Evolutionary conservation across 2,888 invertebrate species (phyloP).

Genomic region (Oscheius sp.): DNA sequence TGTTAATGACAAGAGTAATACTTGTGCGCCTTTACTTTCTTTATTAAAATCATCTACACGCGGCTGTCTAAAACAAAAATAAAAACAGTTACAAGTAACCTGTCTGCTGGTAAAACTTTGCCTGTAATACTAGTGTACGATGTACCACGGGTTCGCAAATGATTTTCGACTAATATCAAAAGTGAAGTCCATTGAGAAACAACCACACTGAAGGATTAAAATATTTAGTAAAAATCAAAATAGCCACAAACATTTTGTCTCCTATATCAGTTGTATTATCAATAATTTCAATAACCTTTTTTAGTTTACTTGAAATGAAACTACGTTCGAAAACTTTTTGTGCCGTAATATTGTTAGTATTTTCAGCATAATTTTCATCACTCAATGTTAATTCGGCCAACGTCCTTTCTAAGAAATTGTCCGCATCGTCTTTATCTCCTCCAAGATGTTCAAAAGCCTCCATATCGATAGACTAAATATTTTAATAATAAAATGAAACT

Average conservation of each 20-base stretch:
- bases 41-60: conserved; percentile 80
- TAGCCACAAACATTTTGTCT: conserved; percentile 43
- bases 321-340: conserved; percentile 48
- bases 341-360: conserved; percentile 1
- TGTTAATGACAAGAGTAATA: conserved; percentile 84
- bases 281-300: conserved; percentile 39
- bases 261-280: conserved; percentile 36
- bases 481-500: not conserved
- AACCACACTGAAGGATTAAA: conserved; percentile 74
- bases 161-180: conserved; percentile 79
- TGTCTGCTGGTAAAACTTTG: conserved; percentile 74
- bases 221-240: not conserved
- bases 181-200: conserved; percentile 93
- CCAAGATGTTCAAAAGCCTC: conserved; percentile 60
- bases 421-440: conserved; percentile 33
- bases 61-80: conserved; percentile 48
- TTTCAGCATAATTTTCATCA: conserved; percentile 25
- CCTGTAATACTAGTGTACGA: conserved; percentile 81
- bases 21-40: conserved; percentile 74
- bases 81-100: conserved; percentile 8
- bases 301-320: conserved; percentile 33
- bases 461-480: conserved; percentile 54
- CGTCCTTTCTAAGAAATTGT: conserved; percentile 47
- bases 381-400: conserved; percentile 51
- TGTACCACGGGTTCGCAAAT: conserved; percentile 73